Percentiles rank a stretch among this genome's conserved stretches.
Evolutionary conservation across 2,888 invertebrate species (phyloP).

Genomic region (Lasioglossum pauxillum): DNA sequence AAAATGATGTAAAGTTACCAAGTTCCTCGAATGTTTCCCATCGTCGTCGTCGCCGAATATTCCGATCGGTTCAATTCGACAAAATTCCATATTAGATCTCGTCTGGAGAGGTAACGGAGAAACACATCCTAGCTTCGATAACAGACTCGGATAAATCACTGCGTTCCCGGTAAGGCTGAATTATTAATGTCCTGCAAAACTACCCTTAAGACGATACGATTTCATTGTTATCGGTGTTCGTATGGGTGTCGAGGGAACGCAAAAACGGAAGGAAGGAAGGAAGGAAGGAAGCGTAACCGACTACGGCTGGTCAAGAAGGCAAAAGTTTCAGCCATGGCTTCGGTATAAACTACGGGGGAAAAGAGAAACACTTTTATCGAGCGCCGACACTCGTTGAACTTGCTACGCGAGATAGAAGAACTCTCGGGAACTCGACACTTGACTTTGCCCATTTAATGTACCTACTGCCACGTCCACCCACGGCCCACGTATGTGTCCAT

Average conservation of each 20-base stretch:
- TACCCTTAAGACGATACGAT: constrained; percentile 43
- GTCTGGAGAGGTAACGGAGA: not conserved
- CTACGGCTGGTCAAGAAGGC: constrained; percentile 57
- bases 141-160: constrained; percentile 16
- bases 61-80: not conserved
- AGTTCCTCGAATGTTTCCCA: not conserved
- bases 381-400: constrained; percentile 78
- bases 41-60: not conserved
- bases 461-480: constrained; percentile 28
- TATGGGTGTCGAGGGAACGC: constrained; percentile 47
- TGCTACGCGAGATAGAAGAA: constrained; percentile 73
- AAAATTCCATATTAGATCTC: not conserved
- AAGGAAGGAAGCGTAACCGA: constrained; percentile 59
- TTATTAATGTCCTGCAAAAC: constrained; percentile 49
- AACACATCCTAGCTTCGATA: constrained; percentile 10
- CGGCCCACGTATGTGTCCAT: not conserved
- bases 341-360: constrained; percentile 65
- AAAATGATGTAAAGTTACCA: constrained; percentile 32
- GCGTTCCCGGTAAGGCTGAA: constrained; percentile 35
- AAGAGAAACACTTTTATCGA: constrained; percentile 83
- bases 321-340: constrained; percentile 66
- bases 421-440: constrained; percentile 72
- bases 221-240: constrained; percentile 46
- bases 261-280: constrained; percentile 53
- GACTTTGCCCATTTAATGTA: constrained; percentile 80